Conservation (phyloP, 2,113 vertebrate species). For the Cricetomys ansorgei region DNA sequence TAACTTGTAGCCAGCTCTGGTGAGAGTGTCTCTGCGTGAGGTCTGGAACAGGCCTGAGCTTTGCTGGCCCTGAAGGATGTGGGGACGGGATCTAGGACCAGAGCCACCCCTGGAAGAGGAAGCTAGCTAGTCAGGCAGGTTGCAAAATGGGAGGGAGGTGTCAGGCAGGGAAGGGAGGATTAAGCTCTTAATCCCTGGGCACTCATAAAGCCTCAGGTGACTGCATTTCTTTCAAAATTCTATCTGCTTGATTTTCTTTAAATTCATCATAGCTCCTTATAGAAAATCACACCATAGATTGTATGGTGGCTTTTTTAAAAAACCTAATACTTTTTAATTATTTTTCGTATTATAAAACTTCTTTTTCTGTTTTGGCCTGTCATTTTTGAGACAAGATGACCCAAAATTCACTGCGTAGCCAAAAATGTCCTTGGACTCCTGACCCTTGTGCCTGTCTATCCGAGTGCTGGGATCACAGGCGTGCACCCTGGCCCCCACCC, state of each 20-base stretch:
- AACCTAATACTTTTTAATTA: neutral
- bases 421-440: neutral
- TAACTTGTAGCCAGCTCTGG: fast-evolving
- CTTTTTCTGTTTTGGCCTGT: neutral
- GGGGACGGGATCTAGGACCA: neutral
- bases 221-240: neutral
- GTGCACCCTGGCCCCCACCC: neutral
- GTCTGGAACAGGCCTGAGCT: neutral
- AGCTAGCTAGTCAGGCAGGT: neutral
- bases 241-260: constrained; percentile 15
- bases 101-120: neutral
- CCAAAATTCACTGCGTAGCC: neutral
- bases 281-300: neutral
- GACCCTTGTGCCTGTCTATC: neutral
- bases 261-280: neutral
- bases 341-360: neutral
- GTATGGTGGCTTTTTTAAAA: neutral
- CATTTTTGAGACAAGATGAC: neutral
- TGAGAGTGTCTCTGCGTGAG: neutral
- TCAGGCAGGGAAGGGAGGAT: neutral
- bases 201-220: neutral
- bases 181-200: neutral
- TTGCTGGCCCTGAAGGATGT: neutral
- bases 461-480: neutral
- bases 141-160: neutral